Conservation (phyloP, 2,888 invertebrate species). For the Camptogramma bilineatum region DNA sequence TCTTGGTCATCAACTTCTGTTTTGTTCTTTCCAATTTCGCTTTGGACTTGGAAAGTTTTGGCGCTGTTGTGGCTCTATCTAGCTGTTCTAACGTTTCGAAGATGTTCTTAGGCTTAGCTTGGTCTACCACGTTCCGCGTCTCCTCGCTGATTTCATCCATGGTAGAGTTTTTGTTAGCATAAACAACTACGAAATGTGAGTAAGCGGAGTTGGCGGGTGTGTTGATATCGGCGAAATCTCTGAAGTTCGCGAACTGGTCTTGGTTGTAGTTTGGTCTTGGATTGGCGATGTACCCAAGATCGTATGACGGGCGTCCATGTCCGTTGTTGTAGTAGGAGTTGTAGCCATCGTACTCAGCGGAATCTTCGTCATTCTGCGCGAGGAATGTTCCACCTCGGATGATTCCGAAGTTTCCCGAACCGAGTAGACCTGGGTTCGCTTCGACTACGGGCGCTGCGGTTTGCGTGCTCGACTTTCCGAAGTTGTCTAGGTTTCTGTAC, state of each 20-base stretch:
- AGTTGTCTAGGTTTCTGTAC: constrained; percentile 70
- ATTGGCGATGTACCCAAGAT: constrained; percentile 87
- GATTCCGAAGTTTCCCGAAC: constrained; percentile 95
- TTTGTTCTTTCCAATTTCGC: constrained; percentile 86
- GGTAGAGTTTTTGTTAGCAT: constrained; percentile 92
- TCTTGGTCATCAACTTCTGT: constrained; percentile 72
- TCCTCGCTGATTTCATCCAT: constrained; percentile 81
- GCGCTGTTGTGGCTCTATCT: constrained; percentile 81
- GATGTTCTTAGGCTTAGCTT: constrained; percentile 89
- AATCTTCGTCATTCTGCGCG: constrained; percentile 89
- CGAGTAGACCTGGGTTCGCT: constrained; percentile 87
- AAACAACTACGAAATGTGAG: constrained; percentile 93
- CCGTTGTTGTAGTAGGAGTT: constrained; percentile 88
- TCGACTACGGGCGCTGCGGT: constrained; percentile 74
- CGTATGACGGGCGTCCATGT: constrained; percentile 88
- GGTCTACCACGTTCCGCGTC: constrained; percentile 71
- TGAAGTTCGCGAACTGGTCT: constrained; percentile 95
- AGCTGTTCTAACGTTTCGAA: constrained; percentile 91
- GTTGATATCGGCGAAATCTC: constrained; percentile 96
- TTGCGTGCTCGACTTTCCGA: constrained; percentile 69
- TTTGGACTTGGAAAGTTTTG: constrained; percentile 86
- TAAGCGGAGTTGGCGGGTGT: constrained; percentile 92
- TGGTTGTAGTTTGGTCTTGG: constrained; percentile 91
- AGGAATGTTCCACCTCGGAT: constrained; percentile 95
- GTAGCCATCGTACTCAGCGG: constrained; percentile 82